Conservation (phyloP, 2,113 vertebrate genomes). For the Ailuropoda melanoleuca region DNA sequence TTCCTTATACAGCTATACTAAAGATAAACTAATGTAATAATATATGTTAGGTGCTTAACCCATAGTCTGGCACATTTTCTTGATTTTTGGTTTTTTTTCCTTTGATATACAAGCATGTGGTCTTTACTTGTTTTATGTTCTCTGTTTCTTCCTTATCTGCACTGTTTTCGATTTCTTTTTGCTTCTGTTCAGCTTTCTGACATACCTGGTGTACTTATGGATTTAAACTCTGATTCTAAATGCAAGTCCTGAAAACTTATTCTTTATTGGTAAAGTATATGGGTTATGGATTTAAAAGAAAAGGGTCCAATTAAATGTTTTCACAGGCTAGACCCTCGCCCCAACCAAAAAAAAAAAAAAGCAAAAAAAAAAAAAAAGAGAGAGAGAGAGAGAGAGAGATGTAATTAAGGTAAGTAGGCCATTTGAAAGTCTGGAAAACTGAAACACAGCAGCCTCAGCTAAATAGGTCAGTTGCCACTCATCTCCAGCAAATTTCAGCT, state of each 20-base stretch:
- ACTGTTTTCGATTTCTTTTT: background rate
- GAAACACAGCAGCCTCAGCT: background rate
- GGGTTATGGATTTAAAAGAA: background rate
- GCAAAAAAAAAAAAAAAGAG: background rate
- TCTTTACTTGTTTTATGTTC: background rate
- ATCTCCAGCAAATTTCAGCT: background rate
- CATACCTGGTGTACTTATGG: background rate
- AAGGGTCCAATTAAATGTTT: background rate
- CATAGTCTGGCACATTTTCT: background rate
- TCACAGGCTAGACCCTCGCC: background rate
- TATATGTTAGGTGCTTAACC: background rate
- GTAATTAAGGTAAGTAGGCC: background rate
- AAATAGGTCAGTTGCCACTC: background rate
- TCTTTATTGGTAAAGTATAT: background rate
- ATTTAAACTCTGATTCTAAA: background rate
- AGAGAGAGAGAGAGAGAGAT: background rate
- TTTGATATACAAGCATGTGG: background rate
- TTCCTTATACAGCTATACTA: background rate
- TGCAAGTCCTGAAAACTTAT: background rate
- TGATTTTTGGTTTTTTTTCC: background rate
- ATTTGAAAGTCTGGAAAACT: background rate
- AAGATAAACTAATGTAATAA: background rate
- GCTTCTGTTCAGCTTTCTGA: background rate
- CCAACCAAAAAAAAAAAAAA: background rate
- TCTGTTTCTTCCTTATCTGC: background rate